Base-by-base conservation (phyloP, 2,113 vertebrate species). In the Caloenas nicobarica region DNA sequence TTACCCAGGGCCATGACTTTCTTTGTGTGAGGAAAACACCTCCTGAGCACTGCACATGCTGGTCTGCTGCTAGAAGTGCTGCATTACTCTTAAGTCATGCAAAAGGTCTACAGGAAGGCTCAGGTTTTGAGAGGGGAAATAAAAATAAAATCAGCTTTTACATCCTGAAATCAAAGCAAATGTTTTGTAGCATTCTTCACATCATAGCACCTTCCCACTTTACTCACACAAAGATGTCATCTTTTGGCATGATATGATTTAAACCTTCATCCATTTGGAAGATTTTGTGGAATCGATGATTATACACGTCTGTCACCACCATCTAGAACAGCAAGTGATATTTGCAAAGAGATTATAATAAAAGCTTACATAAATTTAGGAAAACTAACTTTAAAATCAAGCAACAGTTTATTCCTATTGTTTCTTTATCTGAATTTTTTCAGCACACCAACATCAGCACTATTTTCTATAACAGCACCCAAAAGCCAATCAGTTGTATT, bases 251-350 rank as follows among this genome's bases (percentile, higher is more conserved):
- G 81, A 99, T 99, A 95, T 99, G 98, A 97, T 98, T 99, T 96
- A 99, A 99, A 90, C 98, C 98, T 94, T 99, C 99, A 89, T 99
- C 99, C 95, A 98, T 98, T 96, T 98, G 98, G 96, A 99, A 99
- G 84, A 99, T 98, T 98, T 99, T 99, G 96, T 99, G 99, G 97
- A 99, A 99, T 61, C 99, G 98, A 91, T 99, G 99, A 98, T 99
- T 99, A 97, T 99, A 99, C 93, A 99, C 99, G 46, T 99, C 99
- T 51, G 99, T 98, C 96, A 99, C 99, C 98, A 99, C 98, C 99
- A 99, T 99, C 99, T 99, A 96, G 82, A 96, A 97, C 58, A 96
- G 96, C 51, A 93, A 96, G 96, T 8, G 95, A 96, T 61, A 96
- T 84, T 68, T 89, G 51, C 69, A 74, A 81, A 69, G 72, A 87